Evolutionary conservation across 1,140 invertebrate genomes (phyloP).

Genomic region (Samia ricini): DNA sequence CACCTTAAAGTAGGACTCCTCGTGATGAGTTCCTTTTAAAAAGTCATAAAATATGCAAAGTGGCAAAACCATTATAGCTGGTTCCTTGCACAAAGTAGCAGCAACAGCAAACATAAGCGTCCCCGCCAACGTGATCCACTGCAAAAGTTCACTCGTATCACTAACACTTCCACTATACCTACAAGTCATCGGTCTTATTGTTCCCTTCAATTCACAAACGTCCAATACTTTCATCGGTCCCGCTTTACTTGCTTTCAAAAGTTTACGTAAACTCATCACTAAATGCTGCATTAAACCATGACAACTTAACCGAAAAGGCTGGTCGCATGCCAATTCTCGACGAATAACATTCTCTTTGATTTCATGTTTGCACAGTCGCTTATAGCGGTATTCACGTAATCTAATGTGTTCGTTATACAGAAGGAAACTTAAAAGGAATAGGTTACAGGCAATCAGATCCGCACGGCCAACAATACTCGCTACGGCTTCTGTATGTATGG

Average conservation of each 20-base stretch:
- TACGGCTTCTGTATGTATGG: slow-evolving; percentile 97
- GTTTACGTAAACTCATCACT: slow-evolving; percentile 57
- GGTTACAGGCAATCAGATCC: slow-evolving; percentile 94
- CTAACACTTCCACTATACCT: slow-evolving; percentile 65
- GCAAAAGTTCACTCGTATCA: slow-evolving; percentile 66
- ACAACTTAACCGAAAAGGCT: slow-evolving; percentile 59
- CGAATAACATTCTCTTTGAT: slow-evolving; percentile 46
- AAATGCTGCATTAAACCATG: slow-evolving; percentile 64
- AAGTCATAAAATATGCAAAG: slow-evolving; percentile 90
- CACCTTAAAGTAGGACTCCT: slow-evolving; percentile 73
- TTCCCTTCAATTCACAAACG: slow-evolving; percentile 52
- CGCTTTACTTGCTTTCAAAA: slow-evolving; percentile 58
- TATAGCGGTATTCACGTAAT: slow-evolving; percentile 74
- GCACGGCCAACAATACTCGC: slow-evolving; percentile 97
- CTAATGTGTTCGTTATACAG: slow-evolving; percentile 84
- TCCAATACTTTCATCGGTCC: slow-evolving; percentile 62
- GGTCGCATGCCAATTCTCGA: slow-evolving; percentile 40
- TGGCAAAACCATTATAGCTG: slow-evolving; percentile 93
- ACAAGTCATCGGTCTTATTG: slow-evolving; percentile 55
- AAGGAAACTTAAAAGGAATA: slow-evolving; percentile 93
- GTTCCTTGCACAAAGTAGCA: slow-evolving; percentile 93
- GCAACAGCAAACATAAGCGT: slow-evolving; percentile 80
- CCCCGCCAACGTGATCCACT: slow-evolving; percentile 79
- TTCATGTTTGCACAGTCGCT: slow-evolving; percentile 45
- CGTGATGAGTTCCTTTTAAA: slow-evolving; percentile 71